phyloP scores from a whole-genome alignment of 2,113 vertebrate genomes.

The Panurus biarmicus region DNA sequence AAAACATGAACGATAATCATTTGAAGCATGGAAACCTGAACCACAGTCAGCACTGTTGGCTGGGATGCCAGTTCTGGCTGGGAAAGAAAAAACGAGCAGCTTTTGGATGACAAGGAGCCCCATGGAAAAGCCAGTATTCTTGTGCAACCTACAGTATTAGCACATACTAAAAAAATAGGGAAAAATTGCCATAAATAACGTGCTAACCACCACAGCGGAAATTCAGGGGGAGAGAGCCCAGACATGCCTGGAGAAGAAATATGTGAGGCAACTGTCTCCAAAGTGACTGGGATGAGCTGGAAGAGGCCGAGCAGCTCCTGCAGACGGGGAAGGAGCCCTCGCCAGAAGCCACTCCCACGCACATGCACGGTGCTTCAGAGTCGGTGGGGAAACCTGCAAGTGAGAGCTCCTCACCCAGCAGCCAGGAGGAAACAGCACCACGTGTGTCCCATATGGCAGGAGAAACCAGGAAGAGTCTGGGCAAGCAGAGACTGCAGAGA shows the following conservation, averaged over 20 bases:
- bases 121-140: not conserved
- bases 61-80: not conserved
- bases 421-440: not conserved
- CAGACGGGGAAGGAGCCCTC: not conserved
- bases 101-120: not conserved
- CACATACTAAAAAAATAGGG: not conserved
- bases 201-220: not conserved
- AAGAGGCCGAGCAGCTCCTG: not conserved
- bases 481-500: not conserved
- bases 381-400: not conserved
- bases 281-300: not conserved
- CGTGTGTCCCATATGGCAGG: not conserved
- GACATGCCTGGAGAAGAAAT: not conserved
- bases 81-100: not conserved
- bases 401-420: not conserved
- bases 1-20: not conserved
- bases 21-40: not conserved
- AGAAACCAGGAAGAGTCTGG: not conserved
- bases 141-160: not conserved
- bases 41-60: not conserved
- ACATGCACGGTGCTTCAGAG: not conserved
- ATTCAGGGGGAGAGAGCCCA: not conserved
- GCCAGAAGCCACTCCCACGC: not conserved
- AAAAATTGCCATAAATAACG: not conserved
- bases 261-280: not conserved